Base-by-base conservation (phyloP, 2,888 invertebrate species). In the Apamea crenata region DNA sequence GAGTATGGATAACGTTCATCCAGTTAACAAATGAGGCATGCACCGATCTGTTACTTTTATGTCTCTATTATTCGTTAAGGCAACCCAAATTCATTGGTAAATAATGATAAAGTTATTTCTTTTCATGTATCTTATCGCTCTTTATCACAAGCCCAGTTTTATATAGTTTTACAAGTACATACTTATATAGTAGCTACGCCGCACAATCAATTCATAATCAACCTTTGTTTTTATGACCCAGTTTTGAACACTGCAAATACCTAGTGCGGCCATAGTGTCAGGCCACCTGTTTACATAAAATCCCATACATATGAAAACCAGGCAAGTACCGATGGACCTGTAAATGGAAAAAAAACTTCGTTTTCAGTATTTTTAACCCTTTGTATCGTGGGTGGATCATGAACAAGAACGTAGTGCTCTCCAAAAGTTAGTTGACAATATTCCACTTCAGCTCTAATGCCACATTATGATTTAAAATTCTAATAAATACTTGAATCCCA, bases 111-210 rank as follows among this genome's bases (percentile, higher is more conserved):
- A 29, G 6, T 21, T 25, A 44, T 76, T 83, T 77, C 6, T 50
- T 80, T 59, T 67, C n/a, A 12, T 83, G 56, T 82, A 80, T 82
- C 85, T 84, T 84, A 82, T 82, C 82, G 65, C 29, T 69, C 29
- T 32, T 82, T 73, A 84, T 72, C 80, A 56, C 32, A 32, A 84
- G 25, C 40, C 63, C n/a, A 78, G 59, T 84, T 63, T 18, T 36
- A 84, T 40, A 68, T 63, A 47, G 32, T 79, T 59, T 70, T 40
- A 69, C n/a, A n/a, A n/a, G n/a, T 81, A 80, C n/a, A 7, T 66
- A 36, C 47, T 16, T 47, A 36, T 18, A 56, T 44, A 47, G n/a
- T 32, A 40, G 47, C n/a, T 47, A 47, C 66, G n/a, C 44, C 44
- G 32, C 16, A 32, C 59, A 83, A 83, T 77, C 65, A 59, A 69